A percentile compares a stretch with the other conserved stretches of the same genome.
phyloP scores from a whole-genome alignment of 2,113 vertebrate genomes.

The Antidorcas marsupialis region DNA sequence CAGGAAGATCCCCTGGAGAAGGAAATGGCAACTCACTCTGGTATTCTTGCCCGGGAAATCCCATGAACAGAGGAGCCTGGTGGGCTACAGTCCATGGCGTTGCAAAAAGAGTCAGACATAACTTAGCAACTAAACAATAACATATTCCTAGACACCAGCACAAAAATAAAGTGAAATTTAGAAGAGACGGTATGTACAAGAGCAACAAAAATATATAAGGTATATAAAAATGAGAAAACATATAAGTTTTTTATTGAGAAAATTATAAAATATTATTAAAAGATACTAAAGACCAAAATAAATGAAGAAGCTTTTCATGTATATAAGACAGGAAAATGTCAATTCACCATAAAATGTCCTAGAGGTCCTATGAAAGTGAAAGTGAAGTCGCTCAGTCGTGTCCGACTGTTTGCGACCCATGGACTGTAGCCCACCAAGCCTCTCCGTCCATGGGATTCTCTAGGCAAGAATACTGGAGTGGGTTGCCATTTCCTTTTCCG shows the following conservation, averaged over 20 bases:
- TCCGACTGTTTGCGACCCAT: no score
- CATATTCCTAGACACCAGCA: not conserved
- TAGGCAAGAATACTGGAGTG: no score
- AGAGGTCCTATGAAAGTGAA: not conserved
- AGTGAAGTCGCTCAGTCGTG: no score
- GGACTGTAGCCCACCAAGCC: no score
- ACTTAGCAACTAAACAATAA: not conserved
- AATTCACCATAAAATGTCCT: not conserved
- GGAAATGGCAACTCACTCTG: not conserved
- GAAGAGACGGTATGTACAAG: not conserved
- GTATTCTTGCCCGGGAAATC: not conserved
- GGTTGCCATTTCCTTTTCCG: no score
- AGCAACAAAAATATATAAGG: not conserved
- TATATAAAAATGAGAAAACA: not conserved
- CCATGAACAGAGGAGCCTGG: not conserved
- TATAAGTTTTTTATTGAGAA: not conserved
- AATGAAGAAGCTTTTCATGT: not conserved
- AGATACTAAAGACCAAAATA: not conserved
- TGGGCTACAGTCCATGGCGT: not conserved
- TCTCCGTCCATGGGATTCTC: no score
- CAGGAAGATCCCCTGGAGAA: not conserved
- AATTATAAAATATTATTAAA: not conserved
- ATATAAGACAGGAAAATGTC: not conserved
- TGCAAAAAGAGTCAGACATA: not conserved
- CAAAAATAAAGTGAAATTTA: not conserved